A percentile compares a stretch with the other conserved stretches of the same genome.
These are phyloP conservation scores for Stictocephala bisonia DNA, from an alignment of 2,888 invertebrate species.

Conservation along the genomic window DNA sequence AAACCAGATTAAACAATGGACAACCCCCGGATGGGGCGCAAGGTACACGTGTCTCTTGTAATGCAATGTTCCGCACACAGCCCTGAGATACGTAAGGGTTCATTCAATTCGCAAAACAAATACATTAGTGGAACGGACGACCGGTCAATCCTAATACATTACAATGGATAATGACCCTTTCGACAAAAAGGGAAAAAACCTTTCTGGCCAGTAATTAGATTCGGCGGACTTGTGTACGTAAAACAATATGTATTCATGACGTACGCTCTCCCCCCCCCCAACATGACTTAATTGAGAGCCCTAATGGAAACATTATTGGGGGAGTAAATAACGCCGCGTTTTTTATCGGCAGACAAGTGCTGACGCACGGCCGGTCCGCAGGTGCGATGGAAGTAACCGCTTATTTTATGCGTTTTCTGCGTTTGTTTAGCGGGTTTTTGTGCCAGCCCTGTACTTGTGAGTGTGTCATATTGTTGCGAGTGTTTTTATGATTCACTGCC, in stretches of 20 bases:
- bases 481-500: constrained; percentile 23
- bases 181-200: constrained; percentile 33
- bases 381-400: constrained; percentile 9
- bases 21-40: too few relatives aligned
- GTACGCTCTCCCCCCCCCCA: background rate
- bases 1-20: too few relatives aligned
- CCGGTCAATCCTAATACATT: constrained; percentile 26
- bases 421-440: background rate
- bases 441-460: background rate
- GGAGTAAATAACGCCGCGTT: background rate
- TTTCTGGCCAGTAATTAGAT: constrained; percentile 15
- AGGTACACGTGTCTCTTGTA: too few relatives aligned
- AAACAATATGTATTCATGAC: constrained; percentile 42
- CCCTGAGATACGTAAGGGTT: constrained; percentile 11
- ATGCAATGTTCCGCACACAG: too few relatives aligned
- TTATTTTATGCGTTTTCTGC: background rate
- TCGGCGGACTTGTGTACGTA: constrained; percentile 31
- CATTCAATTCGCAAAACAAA: constrained; percentile 37
- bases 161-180: constrained; percentile 39
- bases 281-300: background rate
- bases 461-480: constrained; percentile 11
- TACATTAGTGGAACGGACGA: constrained; percentile 35
- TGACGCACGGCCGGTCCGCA: constrained; percentile 6
- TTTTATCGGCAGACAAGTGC: constrained; percentile 20
- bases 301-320: constrained; percentile 40